Evolutionary conservation across 2,888 invertebrate species (phyloP), one percentile per base, ranked within the genome.

Genomic region (Drosophila subquinaria): DNA sequence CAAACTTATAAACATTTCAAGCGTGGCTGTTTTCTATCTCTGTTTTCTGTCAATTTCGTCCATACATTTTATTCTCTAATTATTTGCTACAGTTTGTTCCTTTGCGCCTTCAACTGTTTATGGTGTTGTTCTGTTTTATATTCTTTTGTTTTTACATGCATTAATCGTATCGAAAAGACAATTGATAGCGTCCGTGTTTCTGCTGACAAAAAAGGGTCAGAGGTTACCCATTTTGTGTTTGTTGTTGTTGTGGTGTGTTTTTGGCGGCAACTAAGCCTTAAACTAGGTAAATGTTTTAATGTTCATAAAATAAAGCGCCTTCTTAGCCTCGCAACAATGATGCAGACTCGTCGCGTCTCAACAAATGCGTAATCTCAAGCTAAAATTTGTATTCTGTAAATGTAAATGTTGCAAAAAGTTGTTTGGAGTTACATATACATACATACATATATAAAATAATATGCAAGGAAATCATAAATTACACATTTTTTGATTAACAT

Each of bases 1-100:
- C 84, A 85, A 85, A 85, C 84, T 89, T 76, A 86, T 88, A 85
- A 89, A 84, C 89, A 76, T 87, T 89, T 87, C 77, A 83, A 89
- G 73, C 81, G 74, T 79, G 78, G 69, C 70, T 75, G 70, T 81
- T 86, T 78, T 30, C 30, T 27, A 27, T 71, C 70, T 82, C 68
- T 65, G 61, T 73, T 62, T 63, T 68, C 60, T 81, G 71, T 86
- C 68, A 72, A 65, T 83, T 68, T 78, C 78, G 87, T 86, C 83
- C 74, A 66, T 71, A 69, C 56, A 76, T 79, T 36, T 69, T 71
- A 62, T 64, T 81, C 64, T 68, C 79, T 83, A 87, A 76, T 76
- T 84, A 83, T 84, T 84, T 83, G 52, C 84, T 84, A 86, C 55
- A 68, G 55, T 69, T 71, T 88, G 64, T 69, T 71, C 63, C 57